Percentiles rank a stretch among this genome's conserved stretches.
Evolutionary conservation across 2,888 invertebrate genomes (phyloP).

Genomic region (Machimus atricapillus): DNA sequence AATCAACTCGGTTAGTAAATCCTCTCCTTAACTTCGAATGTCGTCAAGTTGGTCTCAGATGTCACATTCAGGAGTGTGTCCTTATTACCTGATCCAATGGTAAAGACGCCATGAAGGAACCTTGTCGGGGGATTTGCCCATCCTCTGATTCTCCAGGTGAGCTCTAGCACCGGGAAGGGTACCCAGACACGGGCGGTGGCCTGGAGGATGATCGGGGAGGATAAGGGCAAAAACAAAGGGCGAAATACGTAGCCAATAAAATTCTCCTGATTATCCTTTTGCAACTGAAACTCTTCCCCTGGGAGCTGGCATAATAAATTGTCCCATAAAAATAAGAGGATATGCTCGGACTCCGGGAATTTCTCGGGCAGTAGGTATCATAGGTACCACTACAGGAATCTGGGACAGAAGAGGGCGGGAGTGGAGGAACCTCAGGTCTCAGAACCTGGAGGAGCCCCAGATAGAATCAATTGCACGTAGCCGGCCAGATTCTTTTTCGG

Average conservation of each 20-base stretch:
- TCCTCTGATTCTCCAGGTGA: neutral
- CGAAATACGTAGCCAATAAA: slow-evolving; percentile 46
- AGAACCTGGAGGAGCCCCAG: neutral
- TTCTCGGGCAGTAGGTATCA: neutral
- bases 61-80: slow-evolving; percentile 44
- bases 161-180: neutral
- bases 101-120: neutral
- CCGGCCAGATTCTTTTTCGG: slow-evolving; percentile 16
- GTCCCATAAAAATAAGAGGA: slow-evolving; percentile 45
- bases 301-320: slow-evolving; percentile 43
- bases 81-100: slow-evolving; percentile 41
- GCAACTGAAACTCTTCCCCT: slow-evolving; percentile 40
- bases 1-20: slow-evolving; percentile 36
- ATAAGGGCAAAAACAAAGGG: slow-evolving; percentile 21
- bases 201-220: neutral
- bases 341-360: slow-evolving; percentile 30
- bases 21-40: slow-evolving; percentile 39
- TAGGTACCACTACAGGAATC: neutral
- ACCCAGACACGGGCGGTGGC: neutral
- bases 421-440: neutral
- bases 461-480: slow-evolving; percentile 41
- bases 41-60: slow-evolving; percentile 45
- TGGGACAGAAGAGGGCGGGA: neutral
- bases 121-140: neutral
- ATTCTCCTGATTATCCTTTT: slow-evolving; percentile 46